phyloP scores from a whole-genome alignment of 1,140 invertebrate species.

The Onthophagus taurus region DNA sequence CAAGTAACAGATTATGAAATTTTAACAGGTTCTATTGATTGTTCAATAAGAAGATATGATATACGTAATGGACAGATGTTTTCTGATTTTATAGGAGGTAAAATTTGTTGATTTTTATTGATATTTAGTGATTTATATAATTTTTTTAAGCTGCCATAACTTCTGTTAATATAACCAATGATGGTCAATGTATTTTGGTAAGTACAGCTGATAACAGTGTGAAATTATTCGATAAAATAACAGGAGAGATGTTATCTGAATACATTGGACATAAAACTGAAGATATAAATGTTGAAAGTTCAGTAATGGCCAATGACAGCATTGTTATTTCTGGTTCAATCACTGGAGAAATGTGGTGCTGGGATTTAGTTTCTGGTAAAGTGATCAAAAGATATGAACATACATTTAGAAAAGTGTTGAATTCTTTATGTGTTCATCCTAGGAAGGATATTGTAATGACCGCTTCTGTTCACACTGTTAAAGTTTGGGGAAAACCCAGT shows the following conservation, averaged over 20 bases:
- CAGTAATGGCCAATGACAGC: slow-evolving; percentile 70
- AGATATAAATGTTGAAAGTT: slow-evolving; percentile 79
- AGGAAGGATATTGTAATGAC: slow-evolving; percentile 55
- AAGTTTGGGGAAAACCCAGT: slow-evolving; percentile 40
- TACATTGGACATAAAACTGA: slow-evolving; percentile 66
- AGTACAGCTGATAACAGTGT: slow-evolving; percentile 74
- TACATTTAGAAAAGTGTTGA: slow-evolving; percentile 43
- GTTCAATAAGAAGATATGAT: slow-evolving; percentile 81
- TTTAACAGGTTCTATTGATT: slow-evolving; percentile 82
- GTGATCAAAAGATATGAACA: slow-evolving; percentile 44
- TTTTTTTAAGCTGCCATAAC: slow-evolving; percentile 55
- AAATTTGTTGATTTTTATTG: slow-evolving; percentile 20
- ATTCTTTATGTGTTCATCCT: slow-evolving; percentile 65
- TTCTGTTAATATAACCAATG: slow-evolving; percentile 65
- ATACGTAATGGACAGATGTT: slow-evolving; percentile 73
- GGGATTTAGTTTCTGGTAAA: slow-evolving; percentile 73
- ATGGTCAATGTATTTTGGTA: slow-evolving; percentile 78
- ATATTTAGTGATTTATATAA: not conserved
- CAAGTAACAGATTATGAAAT: slow-evolving; percentile 85
- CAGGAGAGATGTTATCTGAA: slow-evolving; percentile 70
- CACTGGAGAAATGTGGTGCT: slow-evolving; percentile 75
- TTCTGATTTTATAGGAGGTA: slow-evolving; percentile 78
- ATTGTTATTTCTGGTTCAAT: slow-evolving; percentile 81
- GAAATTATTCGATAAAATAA: slow-evolving; percentile 81
- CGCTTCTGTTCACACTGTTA: slow-evolving; percentile 53